Evolutionary conservation across 2,797 vertebrate species (phyloP).

Genomic region (Acomys russatus): DNA sequence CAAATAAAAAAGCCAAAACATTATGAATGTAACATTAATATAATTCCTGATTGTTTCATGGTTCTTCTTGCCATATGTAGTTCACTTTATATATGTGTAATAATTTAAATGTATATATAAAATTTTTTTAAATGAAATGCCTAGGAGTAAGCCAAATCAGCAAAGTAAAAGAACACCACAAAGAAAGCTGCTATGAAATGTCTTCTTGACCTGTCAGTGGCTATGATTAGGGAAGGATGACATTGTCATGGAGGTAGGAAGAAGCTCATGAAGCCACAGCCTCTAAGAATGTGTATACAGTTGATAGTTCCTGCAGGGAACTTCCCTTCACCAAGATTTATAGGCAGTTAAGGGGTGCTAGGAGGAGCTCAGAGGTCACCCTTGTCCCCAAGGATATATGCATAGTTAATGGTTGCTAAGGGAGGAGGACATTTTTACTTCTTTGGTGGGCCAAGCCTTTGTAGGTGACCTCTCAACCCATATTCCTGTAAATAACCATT

Average conservation of each 20-base stretch:
- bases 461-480: no score
- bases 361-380: neutral
- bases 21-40: no score
- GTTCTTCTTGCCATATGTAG: no score
- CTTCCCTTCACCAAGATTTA: neutral
- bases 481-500: neutral
- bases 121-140: neutral
- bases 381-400: no score
- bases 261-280: neutral
- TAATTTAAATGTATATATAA: no score
- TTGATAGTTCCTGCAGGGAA: neutral
- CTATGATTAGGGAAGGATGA: neutral
- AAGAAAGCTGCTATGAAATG: neutral
- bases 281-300: neutral
- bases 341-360: neutral
- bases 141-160: neutral
- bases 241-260: neutral
- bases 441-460: neutral
- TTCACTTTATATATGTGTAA: no score
- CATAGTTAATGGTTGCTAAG: neutral
- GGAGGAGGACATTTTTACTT: neutral
- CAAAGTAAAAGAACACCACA: neutral
- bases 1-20: neutral
- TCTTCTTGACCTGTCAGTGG: neutral
- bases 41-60: no score